These are phyloP conservation scores for Aphodius sticticus DNA, from an alignment of 2,888 invertebrate species.

Conservation along the genomic window DNA sequence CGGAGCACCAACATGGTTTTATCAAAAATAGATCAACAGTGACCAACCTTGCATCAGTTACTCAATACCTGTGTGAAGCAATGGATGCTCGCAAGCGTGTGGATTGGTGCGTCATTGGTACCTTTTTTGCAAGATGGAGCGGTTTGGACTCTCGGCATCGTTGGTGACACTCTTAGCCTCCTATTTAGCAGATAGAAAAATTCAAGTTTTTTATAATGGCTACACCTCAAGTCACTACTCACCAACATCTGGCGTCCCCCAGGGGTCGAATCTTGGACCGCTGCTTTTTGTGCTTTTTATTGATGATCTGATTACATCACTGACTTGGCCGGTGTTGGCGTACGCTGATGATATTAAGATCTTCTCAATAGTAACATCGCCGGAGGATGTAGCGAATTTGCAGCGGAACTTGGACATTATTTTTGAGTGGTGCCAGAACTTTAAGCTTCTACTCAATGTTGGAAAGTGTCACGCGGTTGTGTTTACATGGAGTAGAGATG, in stretches of 20 bases:
- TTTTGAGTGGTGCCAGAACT: too few species aligned
- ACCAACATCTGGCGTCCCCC: not conserved
- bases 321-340: not conserved
- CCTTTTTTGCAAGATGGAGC: not conserved
- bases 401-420: too few species aligned
- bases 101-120: not conserved
- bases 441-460: too few species aligned
- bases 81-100: constrained; percentile 5
- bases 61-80: constrained; percentile 15
- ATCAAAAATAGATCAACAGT: not conserved
- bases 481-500: too few species aligned
- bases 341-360: constrained; percentile 12
- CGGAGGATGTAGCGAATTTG: too few species aligned
- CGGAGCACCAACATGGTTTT: constrained; percentile 18
- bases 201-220: not conserved
- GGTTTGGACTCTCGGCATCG: constrained; percentile 11
- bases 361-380: not conserved
- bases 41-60: not conserved
- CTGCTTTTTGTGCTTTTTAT: not conserved
- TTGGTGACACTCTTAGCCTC: constrained; percentile 5
- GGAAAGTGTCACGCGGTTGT: too few species aligned
- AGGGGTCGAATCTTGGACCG: constrained; percentile 11
- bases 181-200: not conserved
- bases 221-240: not conserved
- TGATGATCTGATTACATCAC: not conserved